phyloP scores from a whole-genome alignment of 2,888 invertebrate genomes.

The Axea sp. region DNA sequence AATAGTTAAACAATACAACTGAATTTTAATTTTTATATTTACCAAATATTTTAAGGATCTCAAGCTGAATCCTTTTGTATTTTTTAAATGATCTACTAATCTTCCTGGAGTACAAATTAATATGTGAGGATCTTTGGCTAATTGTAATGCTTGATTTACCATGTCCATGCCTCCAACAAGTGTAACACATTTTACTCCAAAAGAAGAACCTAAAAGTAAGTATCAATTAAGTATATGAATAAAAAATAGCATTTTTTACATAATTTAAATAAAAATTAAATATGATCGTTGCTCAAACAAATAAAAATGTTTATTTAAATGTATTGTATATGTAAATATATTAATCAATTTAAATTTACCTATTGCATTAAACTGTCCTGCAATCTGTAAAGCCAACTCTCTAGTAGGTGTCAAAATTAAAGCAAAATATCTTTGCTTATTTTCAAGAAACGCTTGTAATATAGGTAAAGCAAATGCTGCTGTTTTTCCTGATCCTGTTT shows the following conservation, averaged over 20 bases:
- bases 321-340: too few relatives aligned
- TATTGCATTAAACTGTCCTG: constrained; percentile 98
- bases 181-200: constrained; percentile 97
- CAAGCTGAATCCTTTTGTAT: constrained; percentile 98
- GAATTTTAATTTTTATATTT: too few relatives aligned
- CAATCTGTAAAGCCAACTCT: constrained; percentile 98
- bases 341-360: constrained; percentile 83
- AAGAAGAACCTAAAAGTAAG: constrained; percentile 83
- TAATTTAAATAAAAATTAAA: too few relatives aligned
- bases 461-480: constrained; percentile 99
- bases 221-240: too few relatives aligned
- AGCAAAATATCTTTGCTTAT: constrained; percentile 96
- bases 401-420: constrained; percentile 96
- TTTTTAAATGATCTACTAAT: constrained; percentile 96
- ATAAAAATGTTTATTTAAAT: too few relatives aligned
- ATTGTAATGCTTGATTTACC: constrained; percentile 93
- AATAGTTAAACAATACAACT: too few relatives aligned
- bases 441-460: constrained; percentile 92
- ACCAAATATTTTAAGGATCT: constrained; percentile 93
- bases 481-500: constrained; percentile 97
- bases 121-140: constrained; percentile 98
- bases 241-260: too few relatives aligned
- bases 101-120: constrained; percentile 98
- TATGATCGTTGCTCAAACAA: too few relatives aligned
- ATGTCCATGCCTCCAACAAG: constrained; percentile 99